Conservation (phyloP, 2,888 invertebrate species). For the Papilio protenor region DNA sequence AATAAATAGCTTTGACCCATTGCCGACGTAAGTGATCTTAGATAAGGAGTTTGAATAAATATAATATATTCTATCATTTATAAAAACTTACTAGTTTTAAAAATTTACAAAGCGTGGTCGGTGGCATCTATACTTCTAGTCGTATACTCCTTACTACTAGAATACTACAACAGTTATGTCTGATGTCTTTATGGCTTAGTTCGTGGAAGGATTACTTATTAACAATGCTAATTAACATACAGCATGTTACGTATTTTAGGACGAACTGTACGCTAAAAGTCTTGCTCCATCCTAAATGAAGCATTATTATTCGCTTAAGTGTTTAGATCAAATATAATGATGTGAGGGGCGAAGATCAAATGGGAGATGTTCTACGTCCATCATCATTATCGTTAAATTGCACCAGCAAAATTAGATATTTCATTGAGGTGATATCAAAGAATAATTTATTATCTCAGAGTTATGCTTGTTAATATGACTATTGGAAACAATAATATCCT, state of each 20-base stretch:
- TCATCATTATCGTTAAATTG: constrained; percentile 68
- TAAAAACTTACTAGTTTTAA: neutral
- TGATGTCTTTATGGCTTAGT: neutral
- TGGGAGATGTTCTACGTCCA: constrained; percentile 54
- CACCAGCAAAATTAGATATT: constrained; percentile 54
- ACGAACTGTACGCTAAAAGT: neutral
- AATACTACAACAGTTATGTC: neutral
- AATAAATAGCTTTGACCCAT: constrained; percentile 23
- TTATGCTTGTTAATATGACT: neutral
- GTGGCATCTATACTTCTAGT: neutral
- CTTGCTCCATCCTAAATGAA: neutral
- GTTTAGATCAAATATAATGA: constrained; percentile 39
- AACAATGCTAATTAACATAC: neutral
- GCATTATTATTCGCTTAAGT: neutral
- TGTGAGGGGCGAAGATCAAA: constrained; percentile 54
- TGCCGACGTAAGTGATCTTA: constrained; percentile 20
- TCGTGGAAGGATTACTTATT: neutral
- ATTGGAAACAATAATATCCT: neutral
- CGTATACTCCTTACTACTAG: neutral
- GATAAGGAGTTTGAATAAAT: constrained; percentile 20
- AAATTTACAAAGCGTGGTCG: neutral
- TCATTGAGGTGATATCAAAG: neutral
- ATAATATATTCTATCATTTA: constrained; percentile 4
- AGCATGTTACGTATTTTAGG: neutral
- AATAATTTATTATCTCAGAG: neutral